Evolutionary conservation across 2,113 vertebrate genomes (phyloP), one percentile per base, ranked within the genome.

Genomic region (Pollachius pollachius): DNA sequence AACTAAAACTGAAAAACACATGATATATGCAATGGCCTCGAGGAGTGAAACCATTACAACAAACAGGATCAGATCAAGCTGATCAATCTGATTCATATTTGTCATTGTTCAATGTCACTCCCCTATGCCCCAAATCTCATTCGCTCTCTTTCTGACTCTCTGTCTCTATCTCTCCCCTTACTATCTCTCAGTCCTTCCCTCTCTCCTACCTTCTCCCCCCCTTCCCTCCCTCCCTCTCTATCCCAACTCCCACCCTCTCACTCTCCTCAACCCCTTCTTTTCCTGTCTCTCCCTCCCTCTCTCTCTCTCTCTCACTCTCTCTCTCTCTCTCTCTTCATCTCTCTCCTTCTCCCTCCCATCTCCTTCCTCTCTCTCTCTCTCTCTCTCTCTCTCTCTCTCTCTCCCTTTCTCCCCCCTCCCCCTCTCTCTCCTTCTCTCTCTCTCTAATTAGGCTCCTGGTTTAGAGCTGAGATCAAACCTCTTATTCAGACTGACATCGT

Each of bases 401-500:
- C 48, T 52, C 48, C 2, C 48, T 15, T 15, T 2, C 1, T 52
- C 48, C 15, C 48, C 2, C 48, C 48, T 15, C 7, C 48, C 48
- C 2, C 7, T 2, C 57, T 67, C 13, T 19, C 23, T 17, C 48
- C 23, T 62, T 61, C 64, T 27, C 69, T 61, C 13, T 13, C 27
- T 52, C 52, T 57, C 63, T 41, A 77, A 81, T 84, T 84, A 80
- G 63, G 75, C 62, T 19, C 72, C 88, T 79, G 81, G 78, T 86
- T 79, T 82, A 75, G 56, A 16, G 62, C 76, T 74, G 77, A 79
- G 74, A 71, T 72, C 74, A 74, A 64, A 30, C 48, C 9, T 69
- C 71, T 81, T 84, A 79, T 83, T 69, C 69, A 30, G 73, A 81
- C 81, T 84, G 34, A 87, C 73, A 84, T 77, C 66, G 66, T 85